Evolutionary conservation across 2,797 vertebrate genomes (phyloP).

Genomic region (Netta rufina): DNA sequence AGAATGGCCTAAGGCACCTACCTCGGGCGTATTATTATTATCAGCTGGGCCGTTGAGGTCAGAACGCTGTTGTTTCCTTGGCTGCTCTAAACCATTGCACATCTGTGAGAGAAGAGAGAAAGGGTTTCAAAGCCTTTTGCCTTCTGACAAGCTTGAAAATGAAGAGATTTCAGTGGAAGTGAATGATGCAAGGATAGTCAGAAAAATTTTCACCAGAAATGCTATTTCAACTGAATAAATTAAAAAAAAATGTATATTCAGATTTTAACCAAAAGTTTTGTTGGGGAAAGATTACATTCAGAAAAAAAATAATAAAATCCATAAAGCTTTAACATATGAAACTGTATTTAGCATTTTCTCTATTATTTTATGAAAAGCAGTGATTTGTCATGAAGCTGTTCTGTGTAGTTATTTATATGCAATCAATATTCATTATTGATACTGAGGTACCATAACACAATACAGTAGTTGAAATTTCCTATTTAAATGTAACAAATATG

Average conservation of each 20-base stretch:
- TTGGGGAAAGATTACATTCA: neutral
- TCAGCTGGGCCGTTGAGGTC: conserved; percentile 95
- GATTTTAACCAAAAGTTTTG: neutral
- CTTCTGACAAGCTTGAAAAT: neutral
- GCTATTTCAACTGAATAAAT: neutral
- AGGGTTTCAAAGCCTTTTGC: neutral
- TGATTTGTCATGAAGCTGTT: neutral
- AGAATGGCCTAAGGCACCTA: conserved; percentile 36
- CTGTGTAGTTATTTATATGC: neutral
- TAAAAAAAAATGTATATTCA: neutral
- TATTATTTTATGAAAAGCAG: neutral
- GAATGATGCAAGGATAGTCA: neutral
- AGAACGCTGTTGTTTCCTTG: conserved; percentile 95
- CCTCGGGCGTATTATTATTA: conserved; percentile 95
- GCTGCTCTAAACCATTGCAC: conserved; percentile 88
- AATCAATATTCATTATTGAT: neutral
- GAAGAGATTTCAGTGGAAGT: neutral
- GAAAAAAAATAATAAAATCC: neutral
- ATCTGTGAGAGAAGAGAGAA: conserved; percentile 77
- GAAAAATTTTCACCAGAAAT: neutral
- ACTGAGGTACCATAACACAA: neutral
- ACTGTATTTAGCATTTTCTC: neutral
- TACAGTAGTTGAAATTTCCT: neutral
- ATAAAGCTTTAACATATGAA: neutral
- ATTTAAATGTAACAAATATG: neutral